phyloP scores from a whole-genome alignment of 2,797 vertebrate species.

The Sebastes flavidus region DNA sequence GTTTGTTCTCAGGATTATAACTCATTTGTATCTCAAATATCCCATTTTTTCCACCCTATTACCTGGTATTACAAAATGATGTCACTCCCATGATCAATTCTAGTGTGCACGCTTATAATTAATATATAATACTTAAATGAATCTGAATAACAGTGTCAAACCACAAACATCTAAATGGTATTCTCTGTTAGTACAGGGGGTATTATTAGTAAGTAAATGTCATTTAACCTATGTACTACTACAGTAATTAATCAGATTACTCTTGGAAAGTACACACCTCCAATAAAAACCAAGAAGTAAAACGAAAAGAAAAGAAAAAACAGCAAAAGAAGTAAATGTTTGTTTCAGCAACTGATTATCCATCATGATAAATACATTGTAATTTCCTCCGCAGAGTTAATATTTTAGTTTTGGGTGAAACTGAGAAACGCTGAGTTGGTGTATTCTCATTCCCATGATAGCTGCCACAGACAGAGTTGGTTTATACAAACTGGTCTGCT shows the following conservation, averaged over 20 bases:
- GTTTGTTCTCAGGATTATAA: not conserved
- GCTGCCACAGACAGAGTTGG: conserved; percentile 28
- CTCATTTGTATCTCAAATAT: not conserved
- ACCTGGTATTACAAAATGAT: not conserved
- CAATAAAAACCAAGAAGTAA: not conserved
- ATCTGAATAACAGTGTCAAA: not conserved
- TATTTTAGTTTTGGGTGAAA: not conserved
- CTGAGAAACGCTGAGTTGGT: not conserved
- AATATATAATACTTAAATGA: not conserved
- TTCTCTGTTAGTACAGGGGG: not conserved
- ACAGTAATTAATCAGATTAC: not conserved
- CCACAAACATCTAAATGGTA: not conserved
- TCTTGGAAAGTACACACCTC: not conserved
- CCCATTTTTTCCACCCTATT: not conserved
- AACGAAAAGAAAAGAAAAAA: not conserved
- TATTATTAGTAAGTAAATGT: not conserved
- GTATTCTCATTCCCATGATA: conserved; percentile 47
- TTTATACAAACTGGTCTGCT: conserved; percentile 45
- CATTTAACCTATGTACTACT: not conserved
- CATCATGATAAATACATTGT: not conserved
- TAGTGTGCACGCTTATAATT: not conserved
- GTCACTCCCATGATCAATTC: not conserved
- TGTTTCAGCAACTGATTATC: not conserved
- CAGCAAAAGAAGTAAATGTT: not conserved
- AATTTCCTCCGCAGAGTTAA: not conserved